Conservation (phyloP, 2,113 vertebrate species). For the Myrmecophaga tridactyla region DNA sequence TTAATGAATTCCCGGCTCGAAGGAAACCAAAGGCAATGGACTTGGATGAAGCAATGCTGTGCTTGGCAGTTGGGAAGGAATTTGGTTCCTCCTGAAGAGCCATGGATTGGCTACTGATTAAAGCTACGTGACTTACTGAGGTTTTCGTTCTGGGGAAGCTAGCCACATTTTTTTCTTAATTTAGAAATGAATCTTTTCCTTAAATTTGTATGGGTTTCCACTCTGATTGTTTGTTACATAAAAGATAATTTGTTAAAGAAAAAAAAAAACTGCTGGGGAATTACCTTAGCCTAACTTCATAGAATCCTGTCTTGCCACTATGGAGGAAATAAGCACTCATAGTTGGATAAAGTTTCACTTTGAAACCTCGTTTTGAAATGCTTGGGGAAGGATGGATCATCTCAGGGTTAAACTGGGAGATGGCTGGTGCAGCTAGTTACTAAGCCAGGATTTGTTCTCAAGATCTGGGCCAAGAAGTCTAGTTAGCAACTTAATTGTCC, state of each 20-base stretch:
- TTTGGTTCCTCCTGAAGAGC: neutral
- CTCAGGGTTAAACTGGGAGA: neutral
- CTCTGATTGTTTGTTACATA: neutral
- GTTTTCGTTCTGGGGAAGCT: neutral
- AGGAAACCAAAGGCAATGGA: neutral
- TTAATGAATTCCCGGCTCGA: fast-evolving
- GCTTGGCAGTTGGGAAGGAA: neutral
- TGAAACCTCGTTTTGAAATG: neutral
- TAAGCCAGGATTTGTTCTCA: neutral
- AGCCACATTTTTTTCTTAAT: neutral
- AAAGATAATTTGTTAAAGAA: slow-evolving; percentile 4
- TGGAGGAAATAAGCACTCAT: neutral
- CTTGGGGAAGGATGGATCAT: neutral
- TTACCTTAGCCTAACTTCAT: fast-evolving
- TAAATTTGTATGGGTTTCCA: neutral
- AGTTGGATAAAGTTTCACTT: neutral
- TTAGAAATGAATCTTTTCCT: neutral
- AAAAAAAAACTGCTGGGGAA: neutral
- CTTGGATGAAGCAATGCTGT: neutral
- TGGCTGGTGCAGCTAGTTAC: too few relatives aligned
- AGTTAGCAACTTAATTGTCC: neutral
- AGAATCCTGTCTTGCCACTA: neutral
- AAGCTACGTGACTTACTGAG: fast-evolving
- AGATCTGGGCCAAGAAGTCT: neutral
- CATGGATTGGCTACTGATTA: neutral